A percentile compares a stretch with the other conserved stretches of the same genome.
Conservation (phyloP, 1,140 invertebrate genomes). For the Antheraea pernyi region DNA sequence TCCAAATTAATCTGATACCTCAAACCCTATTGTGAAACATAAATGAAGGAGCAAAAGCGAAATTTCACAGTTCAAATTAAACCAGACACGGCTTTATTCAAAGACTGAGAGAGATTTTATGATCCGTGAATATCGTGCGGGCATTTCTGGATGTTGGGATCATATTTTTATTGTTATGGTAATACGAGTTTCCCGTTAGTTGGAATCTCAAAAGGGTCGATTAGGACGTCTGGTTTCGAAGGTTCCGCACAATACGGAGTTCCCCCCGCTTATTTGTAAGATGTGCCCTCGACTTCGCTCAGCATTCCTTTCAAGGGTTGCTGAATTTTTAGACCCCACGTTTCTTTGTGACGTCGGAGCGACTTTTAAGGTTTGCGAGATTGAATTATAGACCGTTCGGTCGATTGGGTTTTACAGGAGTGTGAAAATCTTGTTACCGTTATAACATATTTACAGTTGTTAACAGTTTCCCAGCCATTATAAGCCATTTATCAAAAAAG, state of each 20-base stretch:
- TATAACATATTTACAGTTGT: background rate
- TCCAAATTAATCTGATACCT: slow-evolving; percentile 61
- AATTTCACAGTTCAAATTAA: slow-evolving; percentile 55
- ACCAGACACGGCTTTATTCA: slow-evolving; percentile 48
- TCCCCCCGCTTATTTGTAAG: slow-evolving; percentile 61
- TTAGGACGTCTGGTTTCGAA: slow-evolving; percentile 76
- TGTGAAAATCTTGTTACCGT: slow-evolving; percentile 36
- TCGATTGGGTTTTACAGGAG: slow-evolving; percentile 56
- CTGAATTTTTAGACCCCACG: slow-evolving; percentile 48
- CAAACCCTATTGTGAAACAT: slow-evolving; percentile 23
- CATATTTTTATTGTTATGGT: slow-evolving; percentile 79
- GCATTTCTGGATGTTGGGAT: slow-evolving; percentile 77
- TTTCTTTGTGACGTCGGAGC: slow-evolving; percentile 47
- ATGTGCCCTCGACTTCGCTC: slow-evolving; percentile 46
- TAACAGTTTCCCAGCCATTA: no score
- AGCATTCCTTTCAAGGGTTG: slow-evolving; percentile 38
- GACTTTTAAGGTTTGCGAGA: slow-evolving; percentile 64
- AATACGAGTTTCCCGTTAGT: slow-evolving; percentile 76
- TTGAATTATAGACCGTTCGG: slow-evolving; percentile 64
- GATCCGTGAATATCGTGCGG: slow-evolving; percentile 77
- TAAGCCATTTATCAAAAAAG: no score
- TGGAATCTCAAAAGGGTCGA: slow-evolving; percentile 77
- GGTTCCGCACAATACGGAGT: slow-evolving; percentile 66
- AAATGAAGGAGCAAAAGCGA: slow-evolving; percentile 19
- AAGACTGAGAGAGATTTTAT: slow-evolving; percentile 70